Evolutionary conservation across 1,140 invertebrate genomes (phyloP), one percentile per base, ranked within the genome.

Genomic region (Ridgeia piscesae): DNA sequence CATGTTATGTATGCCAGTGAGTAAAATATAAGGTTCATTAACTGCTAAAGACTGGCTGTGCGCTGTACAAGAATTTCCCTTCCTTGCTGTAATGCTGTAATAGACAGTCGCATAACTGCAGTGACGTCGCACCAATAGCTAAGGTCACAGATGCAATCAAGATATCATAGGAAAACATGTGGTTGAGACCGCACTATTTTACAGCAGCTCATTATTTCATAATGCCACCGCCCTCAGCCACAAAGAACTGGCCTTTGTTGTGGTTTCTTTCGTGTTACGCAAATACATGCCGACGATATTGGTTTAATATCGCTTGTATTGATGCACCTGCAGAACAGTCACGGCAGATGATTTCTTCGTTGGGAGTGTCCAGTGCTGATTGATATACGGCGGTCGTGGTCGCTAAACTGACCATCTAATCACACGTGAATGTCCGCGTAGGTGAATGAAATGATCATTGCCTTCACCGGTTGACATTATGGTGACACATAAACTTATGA

Each of bases 401-500:
- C 58, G 58, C 58, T 21, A 77, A 77, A 77, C 58, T 77, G 58
- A 77, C 58, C 58, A 77, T 77, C 58, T 77, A 77, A 77, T 77
- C 58, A 77, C 58, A 77, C 58, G 27, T 21, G 58, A 77, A 77
- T 77, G 58, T 77, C 58, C 58, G 58, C 58, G 58, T 77, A 77
- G 58, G 58, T 77, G 58, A 77, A 77, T 77, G 58, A 77, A 77
- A 77, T 77, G 58, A 77, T 77, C 58, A 77, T 77, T 77, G 58
- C 58, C 58, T 77, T 77, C 58, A 77, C 58, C 58, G 58, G 58
- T 77, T 77, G 58, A 77, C 58, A 77, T 77, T 77, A 77, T 77
- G 11, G 58, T 77, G 11, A 77, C 58, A 77, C 58, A 77, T 77
- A 77, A 77, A 77, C 58, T 21, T 9, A 9, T 77, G 58, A 77